Percentiles rank a stretch among this genome's conserved stretches.
phyloP scores from a whole-genome alignment of 2,888 invertebrate genomes.

The Sipha maydis region DNA sequence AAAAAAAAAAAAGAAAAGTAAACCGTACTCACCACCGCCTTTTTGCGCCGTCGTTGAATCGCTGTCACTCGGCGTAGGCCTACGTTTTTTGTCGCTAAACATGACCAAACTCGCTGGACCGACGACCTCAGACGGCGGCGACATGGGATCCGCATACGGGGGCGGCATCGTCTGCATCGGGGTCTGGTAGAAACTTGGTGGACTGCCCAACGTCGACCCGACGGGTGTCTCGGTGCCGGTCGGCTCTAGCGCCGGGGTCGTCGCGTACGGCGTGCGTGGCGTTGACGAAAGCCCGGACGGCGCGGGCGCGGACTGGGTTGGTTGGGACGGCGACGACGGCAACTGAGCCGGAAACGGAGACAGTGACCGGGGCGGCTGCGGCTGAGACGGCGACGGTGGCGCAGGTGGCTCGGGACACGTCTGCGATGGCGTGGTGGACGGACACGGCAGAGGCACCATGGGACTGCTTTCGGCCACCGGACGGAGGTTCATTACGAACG shows the following conservation, averaged over 20 bases:
- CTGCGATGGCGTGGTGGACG: too few relatives aligned
- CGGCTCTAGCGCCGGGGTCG: not conserved
- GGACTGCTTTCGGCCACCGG: conserved; percentile 55
- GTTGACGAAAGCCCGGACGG: not conserved
- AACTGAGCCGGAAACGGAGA: not conserved
- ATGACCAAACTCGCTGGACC: not conserved
- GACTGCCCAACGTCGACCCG: not conserved
- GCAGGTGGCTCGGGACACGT: not conserved
- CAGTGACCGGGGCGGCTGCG: not conserved
- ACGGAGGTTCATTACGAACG: not conserved
- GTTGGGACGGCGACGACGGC: not conserved
- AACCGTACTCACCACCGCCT: not conserved
- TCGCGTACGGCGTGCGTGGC: not conserved
- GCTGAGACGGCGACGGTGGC: not conserved
- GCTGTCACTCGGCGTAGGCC: not conserved
- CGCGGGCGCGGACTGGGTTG: not conserved
- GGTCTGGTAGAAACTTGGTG: conserved; percentile 21
- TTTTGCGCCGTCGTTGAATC: not conserved
- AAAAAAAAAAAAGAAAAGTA: not conserved
- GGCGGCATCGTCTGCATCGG: conserved; percentile 31
- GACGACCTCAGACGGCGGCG: too few relatives aligned
- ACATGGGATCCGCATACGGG: not conserved
- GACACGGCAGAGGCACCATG: not conserved
- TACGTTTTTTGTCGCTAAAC: not conserved
- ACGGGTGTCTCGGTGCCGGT: not conserved